phyloP scores from a whole-genome alignment of 2,113 vertebrate genomes.

The Trogon surrucura region DNA sequence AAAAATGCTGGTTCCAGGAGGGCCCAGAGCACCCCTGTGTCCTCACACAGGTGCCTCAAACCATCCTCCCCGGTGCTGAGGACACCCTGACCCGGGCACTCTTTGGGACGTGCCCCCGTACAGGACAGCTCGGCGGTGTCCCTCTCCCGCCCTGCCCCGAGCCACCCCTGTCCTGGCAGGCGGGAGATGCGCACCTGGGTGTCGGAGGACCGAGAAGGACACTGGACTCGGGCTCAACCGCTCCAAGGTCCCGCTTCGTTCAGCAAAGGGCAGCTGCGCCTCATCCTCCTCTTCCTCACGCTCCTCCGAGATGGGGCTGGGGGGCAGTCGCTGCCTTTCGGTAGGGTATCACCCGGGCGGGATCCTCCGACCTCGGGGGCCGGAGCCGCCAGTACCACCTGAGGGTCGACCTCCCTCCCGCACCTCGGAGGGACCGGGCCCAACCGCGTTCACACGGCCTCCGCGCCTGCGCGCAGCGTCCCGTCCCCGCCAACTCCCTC shows the following conservation, averaged over 20 bases:
- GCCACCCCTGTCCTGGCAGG: neutral
- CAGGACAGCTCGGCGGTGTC: rapidly evolving
- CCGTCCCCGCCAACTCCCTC: conserved; percentile 17
- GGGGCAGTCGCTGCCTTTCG: too few relatives aligned
- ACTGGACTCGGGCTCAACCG: rapidly evolving
- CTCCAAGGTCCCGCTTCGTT: neutral
- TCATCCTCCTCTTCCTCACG: neutral
- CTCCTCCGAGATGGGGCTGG: too few relatives aligned
- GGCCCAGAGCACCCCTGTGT: neutral
- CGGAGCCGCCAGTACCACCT: rapidly evolving
- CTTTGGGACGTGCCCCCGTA: rapidly evolving
- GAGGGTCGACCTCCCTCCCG: rapidly evolving
- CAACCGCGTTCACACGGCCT: neutral
- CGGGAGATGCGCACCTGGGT: rapidly evolving
- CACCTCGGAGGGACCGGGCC: rapidly evolving
- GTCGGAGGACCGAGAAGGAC: neutral
- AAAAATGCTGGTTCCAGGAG: too few relatives aligned
- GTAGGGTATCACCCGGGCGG: too few relatives aligned
- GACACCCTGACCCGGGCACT: rapidly evolving
- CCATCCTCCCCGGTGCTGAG: rapidly evolving
- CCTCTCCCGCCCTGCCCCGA: neutral
- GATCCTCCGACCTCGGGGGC: rapidly evolving
- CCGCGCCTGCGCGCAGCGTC: conserved; percentile 26
- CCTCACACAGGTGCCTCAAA: rapidly evolving
- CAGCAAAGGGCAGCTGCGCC: neutral